Evolutionary conservation across 2,797 vertebrate genomes (phyloP), one percentile per base, ranked within the genome.

Genomic region (Microctenopoma steveboyesi): DNA sequence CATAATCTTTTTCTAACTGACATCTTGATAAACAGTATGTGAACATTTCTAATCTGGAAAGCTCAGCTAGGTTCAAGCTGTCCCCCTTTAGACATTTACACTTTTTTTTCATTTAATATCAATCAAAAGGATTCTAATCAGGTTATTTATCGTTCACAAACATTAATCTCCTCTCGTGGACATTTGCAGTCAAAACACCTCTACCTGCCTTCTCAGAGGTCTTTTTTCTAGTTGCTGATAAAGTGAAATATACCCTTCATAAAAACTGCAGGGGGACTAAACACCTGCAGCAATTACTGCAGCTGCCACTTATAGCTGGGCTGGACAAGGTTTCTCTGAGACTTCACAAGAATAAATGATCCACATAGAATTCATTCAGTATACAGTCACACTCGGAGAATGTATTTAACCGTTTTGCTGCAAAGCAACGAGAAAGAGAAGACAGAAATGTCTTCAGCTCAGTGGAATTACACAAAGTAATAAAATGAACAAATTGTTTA

Each of bases 201-300:
- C 59, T 64, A n/a, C 28, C 61, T 56, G 45, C 35, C 60, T 72
- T 81, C 69, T 74, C 49, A 39, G 53, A 67, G 65, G 72, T 57
- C 58, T 61, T 76, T 65, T 77, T 77, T 49, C 12, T 64, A 48
- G 70, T 84, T 76, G 61, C 64, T 80, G 76, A 82, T 77, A 61
- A 82, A 72, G 74, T 71, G 39, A 81, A 69, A 82, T 63, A 67
- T 55, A 74, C 63, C 66, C 79, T 82, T 85, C 39, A 81, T 79
- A 71, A 74, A 58, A 79, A 78, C 74, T 71, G 61, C 67, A 64
- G 66, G 58, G 66, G 70, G 48, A 50, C 45, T 53, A 79, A 74
- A 72, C 49, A 69, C 72, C 48, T 8, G 27, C 74, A 74, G 72
- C 72, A 84, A 82, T 81, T 76, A 81, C 66, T 48, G 57, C 69